Evolutionary conservation across 2,113 vertebrate genomes (phyloP), one percentile per base, ranked within the genome.

Genomic region (Scolopax mira): DNA sequence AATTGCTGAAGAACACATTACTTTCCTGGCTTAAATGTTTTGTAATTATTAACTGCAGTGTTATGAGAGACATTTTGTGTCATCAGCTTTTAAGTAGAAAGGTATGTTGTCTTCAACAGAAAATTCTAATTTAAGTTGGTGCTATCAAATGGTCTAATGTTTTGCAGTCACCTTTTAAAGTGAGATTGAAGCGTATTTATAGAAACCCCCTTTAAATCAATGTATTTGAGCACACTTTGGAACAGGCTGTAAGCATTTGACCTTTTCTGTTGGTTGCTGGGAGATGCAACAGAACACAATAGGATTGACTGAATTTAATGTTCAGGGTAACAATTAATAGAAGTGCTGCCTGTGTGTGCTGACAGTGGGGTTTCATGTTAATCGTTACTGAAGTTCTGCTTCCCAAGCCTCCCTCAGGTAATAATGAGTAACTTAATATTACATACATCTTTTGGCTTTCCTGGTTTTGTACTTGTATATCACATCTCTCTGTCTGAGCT

Each of bases 271-370:
- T 88, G 62, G 31, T 80, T 95, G 55, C 90, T 70, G 71, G 3
- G 21, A 72, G 79, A 85, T 92, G 67, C n/a, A 77, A 27, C 54
- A 51, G 58, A 85, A 88, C 64, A 93, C 95, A 94, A 79, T 91
- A 96, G 91, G 67, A 86, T 71, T 90, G 84, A 85, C 77, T 94
- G 86, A 71, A 81, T 89, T 89, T 93, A 87, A 75, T 61, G 77
- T 92, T 89, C 94, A 75, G 80, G 95, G 95, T 96, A 96, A 96
- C 95, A 96, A 93, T 96, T 97, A 96, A 96, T 94, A 93, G 93
- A 93, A 96, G 51, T 33, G 65, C 85, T 94, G 62, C 42, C 69
- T 70, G 8, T 79, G 42, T 90, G 42, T 93, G 82, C 93, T 88
- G 93, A 86, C 93, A 93, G 52, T 83, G 82, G 28, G 42, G n/a